phyloP scores from a whole-genome alignment of 1,140 invertebrate genomes.

The Lordiphosa collinella region DNA sequence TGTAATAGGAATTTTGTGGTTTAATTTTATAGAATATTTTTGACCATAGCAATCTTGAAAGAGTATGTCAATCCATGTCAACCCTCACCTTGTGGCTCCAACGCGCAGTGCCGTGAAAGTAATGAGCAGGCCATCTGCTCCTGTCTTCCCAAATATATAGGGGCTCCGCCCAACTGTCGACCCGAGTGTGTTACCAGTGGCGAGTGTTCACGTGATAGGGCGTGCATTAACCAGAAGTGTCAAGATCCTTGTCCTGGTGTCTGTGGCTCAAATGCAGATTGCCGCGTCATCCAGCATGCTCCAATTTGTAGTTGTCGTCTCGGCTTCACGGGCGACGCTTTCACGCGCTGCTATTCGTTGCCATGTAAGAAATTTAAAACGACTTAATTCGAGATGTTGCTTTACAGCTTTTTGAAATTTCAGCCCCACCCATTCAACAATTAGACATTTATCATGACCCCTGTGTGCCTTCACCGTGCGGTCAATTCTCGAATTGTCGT shows the following conservation, averaged over 20 bases:
- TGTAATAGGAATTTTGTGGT: background rate
- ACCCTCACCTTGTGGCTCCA: conserved; percentile 83
- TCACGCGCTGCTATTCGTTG: conserved; percentile 68
- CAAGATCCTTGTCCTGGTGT: conserved; percentile 89
- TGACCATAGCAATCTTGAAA: conserved; percentile 66
- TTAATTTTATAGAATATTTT: conserved; percentile 83
- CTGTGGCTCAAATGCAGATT: conserved; percentile 89
- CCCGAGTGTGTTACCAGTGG: conserved; percentile 88
- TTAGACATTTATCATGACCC: conserved; percentile 83
- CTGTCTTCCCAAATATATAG: conserved; percentile 86
- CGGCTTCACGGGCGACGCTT: conserved; percentile 88
- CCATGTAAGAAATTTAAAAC: conserved; percentile 82
- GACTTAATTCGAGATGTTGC: background rate
- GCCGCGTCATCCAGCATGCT: conserved; percentile 87
- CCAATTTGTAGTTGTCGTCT: conserved; percentile 87
- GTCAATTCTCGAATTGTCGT: conserved; percentile 81
- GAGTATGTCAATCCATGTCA: conserved; percentile 82
- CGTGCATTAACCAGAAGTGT: conserved; percentile 91
- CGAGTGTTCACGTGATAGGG: conserved; percentile 87
- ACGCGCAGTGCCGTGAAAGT: conserved; percentile 83
- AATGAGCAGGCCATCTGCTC: conserved; percentile 86
- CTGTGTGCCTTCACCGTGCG: conserved; percentile 89
- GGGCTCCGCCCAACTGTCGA: conserved; percentile 87
- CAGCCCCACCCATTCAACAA: conserved; percentile 80
- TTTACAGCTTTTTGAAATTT: conserved; percentile 4